Conservation (phyloP, 2,797 vertebrate species). For the Fringilla coelebs region DNA sequence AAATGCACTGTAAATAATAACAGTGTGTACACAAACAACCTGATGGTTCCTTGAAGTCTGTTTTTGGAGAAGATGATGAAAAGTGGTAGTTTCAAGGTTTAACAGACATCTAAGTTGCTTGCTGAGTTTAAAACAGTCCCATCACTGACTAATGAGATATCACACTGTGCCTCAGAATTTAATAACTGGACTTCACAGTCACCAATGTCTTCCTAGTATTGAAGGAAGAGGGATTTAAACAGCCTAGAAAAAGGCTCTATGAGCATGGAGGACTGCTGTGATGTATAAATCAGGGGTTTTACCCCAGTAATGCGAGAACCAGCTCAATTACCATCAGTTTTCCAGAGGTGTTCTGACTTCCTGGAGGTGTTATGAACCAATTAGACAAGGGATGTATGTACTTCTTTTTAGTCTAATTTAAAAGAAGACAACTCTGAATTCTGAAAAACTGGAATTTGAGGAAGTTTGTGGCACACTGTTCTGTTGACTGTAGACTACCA, state of each 20-base stretch:
- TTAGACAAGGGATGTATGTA: not conserved
- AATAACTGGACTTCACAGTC: slow-evolving; percentile 6
- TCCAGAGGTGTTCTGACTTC: not conserved
- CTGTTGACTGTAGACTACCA: not conserved
- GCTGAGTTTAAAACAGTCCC: slow-evolving; percentile 36
- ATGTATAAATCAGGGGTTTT: not conserved
- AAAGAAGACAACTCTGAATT: not conserved
- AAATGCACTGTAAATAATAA: slow-evolving; percentile 41
- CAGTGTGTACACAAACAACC: not conserved
- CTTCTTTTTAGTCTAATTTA: not conserved
- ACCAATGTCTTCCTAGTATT: not conserved
- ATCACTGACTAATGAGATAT: slow-evolving; percentile 48
- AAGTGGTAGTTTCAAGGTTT: slow-evolving; percentile 40
- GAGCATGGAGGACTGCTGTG: not conserved
- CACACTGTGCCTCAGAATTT: slow-evolving; percentile 42
- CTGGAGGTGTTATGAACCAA: not conserved
- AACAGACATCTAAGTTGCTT: not conserved
- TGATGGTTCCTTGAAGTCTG: not conserved
- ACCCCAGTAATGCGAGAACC: not conserved
- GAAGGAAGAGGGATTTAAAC: slow-evolving; percentile 1
- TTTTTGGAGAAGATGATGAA: not conserved
- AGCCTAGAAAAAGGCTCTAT: not conserved
- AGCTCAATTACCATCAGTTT: not conserved
- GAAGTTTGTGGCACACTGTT: not conserved
- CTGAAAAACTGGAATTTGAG: not conserved